Conservation (phyloP, 2,888 invertebrate species). For the Idaea dimidiata region DNA sequence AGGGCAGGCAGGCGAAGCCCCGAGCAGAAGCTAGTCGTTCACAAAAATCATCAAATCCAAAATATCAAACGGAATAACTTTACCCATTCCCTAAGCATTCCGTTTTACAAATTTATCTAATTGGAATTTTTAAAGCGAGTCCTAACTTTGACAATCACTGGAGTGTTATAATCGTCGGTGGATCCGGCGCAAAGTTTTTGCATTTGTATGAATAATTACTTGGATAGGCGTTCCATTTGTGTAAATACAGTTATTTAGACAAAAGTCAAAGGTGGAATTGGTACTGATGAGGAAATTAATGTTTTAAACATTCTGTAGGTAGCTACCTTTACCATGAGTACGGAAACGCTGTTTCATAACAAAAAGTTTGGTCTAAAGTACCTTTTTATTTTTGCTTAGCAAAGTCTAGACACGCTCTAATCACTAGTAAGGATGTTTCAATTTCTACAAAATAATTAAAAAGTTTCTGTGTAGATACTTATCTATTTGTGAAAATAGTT, state of each 20-base stretch:
- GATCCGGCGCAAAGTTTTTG: conserved; percentile 34
- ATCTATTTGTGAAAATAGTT: too few relatives aligned
- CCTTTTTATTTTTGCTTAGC: too few relatives aligned
- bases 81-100: conserved; percentile 1
- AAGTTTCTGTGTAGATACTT: too few relatives aligned
- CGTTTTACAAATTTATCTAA: not conserved
- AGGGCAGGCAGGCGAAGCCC: too few relatives aligned
- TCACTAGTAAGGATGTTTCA: too few relatives aligned
- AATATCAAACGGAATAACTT: not conserved
- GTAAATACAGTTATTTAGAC: conserved; percentile 14
- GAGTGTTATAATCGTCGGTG: conserved; percentile 28
- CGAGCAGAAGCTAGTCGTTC: too few relatives aligned
- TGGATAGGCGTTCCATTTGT: conserved; percentile 28
- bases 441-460: too few relatives aligned
- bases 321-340: too few relatives aligned
- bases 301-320: not conserved
- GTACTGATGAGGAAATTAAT: not conserved
- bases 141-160: conserved; percentile 16
- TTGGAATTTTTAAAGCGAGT: conserved; percentile 15
- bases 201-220: conserved; percentile 47
- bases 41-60: not conserved
- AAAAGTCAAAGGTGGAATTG: conserved; percentile 18
- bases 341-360: too few relatives aligned
- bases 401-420: too few relatives aligned
- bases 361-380: too few relatives aligned